Evolutionary conservation across 2,797 vertebrate species (phyloP), one percentile per base, ranked within the genome.

Genomic region (Apodemus agrarius): DNA sequence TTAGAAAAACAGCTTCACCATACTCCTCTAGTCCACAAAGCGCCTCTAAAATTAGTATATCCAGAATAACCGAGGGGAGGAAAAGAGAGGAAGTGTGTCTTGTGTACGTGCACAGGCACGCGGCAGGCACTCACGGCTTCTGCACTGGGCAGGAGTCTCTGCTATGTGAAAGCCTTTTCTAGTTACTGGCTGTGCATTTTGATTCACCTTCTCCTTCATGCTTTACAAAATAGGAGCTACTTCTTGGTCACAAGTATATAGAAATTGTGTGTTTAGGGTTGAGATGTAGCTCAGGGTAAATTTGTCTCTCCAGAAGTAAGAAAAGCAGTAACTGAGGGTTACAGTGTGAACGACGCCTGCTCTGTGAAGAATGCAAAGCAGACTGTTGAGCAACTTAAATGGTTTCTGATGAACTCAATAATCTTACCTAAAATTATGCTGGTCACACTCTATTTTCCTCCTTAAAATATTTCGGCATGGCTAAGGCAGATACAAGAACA

Each of bases 31-130:
- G 52, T 76, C 65, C 89, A 96, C n/a, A 86, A 83, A 96, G 83
- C 24, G 94, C 76, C 86, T 94, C 67, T 40, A 83, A 96, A 89
- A 87, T 94, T n/a, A 85, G 69, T 85, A 52, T 46, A 76, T 12
- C 34, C 52, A 76, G 57, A 94, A 69, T 57, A 76, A 95, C 57
- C n/a, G 52, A 29, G 8, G 31, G 1, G 3, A 24, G 29, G 29
- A 21, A 7, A 59, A n/a, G 34, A 12, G 26, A 74, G 7, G 46
- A n/a, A 24, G 24, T 10, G 0, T 57, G 43, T 63, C 46, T 59
- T 88, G 49, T 57, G n/a, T 75, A 91, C 57, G 40, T 0, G 11
- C 11, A 78, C 49, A 86, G n/a, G 84, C 69, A 37, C 37, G 34
- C 2, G 24, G 26, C 63, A 54, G 24, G 31, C 63, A 61, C 4